phyloP scores from a whole-genome alignment of 2,888 invertebrate species.

The Luffia ferchaultella region DNA sequence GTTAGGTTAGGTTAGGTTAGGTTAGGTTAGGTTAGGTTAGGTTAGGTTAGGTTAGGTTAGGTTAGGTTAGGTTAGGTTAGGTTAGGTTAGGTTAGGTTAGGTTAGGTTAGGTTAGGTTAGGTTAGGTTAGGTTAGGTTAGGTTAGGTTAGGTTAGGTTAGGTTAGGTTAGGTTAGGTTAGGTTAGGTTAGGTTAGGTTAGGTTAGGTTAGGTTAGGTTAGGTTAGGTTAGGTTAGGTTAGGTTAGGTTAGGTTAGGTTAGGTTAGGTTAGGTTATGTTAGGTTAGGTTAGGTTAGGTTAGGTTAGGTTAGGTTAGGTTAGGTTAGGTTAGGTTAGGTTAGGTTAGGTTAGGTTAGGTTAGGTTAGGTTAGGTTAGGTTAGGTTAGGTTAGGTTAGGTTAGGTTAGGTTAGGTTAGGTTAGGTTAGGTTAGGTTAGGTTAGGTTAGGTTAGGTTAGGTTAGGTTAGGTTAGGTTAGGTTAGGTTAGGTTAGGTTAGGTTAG shows the following conservation, averaged over 20 bases:
- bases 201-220: constrained; percentile 18
- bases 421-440: constrained; percentile 19
- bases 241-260: constrained; percentile 18
- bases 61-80: constrained; percentile 18
- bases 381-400: constrained; percentile 19
- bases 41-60: constrained; percentile 19
- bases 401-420: constrained; percentile 18
- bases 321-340: constrained; percentile 20
- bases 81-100: constrained; percentile 16
- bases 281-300: constrained; percentile 17
- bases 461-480: constrained; percentile 19
- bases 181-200: constrained; percentile 19
- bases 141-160: constrained; percentile 14
- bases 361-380: constrained; percentile 20
- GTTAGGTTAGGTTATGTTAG: constrained; percentile 15
- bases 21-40: constrained; percentile 14
- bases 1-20: constrained; percentile 8
- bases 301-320: constrained; percentile 18
- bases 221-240: constrained; percentile 20
- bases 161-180: constrained; percentile 18
- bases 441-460: constrained; percentile 18
- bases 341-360: constrained; percentile 18
- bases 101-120: constrained; percentile 11
- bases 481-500: constrained; percentile 19
- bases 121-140: constrained; percentile 11